Percentiles rank a stretch among this genome's conserved stretches.
Conservation (phyloP, 2,888 invertebrate species). For the Tenthredo scrophulariae region DNA sequence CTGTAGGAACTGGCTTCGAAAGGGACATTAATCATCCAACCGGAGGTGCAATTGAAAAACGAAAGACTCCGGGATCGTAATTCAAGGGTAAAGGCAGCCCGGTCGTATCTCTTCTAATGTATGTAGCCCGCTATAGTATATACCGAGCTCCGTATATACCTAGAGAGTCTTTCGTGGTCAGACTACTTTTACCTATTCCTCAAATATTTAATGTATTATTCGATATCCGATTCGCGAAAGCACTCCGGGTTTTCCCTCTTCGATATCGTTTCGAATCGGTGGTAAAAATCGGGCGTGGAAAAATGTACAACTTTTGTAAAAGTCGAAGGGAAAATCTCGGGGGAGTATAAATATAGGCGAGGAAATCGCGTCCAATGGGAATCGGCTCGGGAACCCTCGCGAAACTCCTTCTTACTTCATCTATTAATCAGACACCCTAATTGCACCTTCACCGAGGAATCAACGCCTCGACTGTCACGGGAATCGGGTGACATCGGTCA, state of each 20-base stretch:
- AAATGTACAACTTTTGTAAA: too few species aligned
- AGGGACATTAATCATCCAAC: slow-evolving; percentile 37
- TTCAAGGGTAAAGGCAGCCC: slow-evolving; percentile 44
- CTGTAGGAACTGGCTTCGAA: slow-evolving; percentile 32
- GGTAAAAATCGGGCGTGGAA: too few species aligned
- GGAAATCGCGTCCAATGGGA: too few species aligned
- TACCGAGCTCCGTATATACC: not conserved
- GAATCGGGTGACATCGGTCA: not conserved
- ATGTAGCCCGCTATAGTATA: slow-evolving; percentile 1
- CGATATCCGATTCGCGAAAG: not conserved
- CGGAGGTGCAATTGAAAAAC: slow-evolving; percentile 52
- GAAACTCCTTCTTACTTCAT: not conserved
- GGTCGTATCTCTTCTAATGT: slow-evolving; percentile 49
- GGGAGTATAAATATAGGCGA: too few species aligned
- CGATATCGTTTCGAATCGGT: too few species aligned
- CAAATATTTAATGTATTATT: not conserved
- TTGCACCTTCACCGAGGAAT: not conserved
- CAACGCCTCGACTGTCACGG: not conserved
- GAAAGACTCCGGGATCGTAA: slow-evolving; percentile 50
- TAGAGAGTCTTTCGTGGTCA: not conserved
- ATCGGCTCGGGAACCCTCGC: not conserved
- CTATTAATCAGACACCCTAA: not conserved
- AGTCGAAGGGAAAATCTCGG: too few species aligned
- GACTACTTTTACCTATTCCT: not conserved
- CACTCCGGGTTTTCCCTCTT: too few species aligned